Evolutionary conservation across 2,113 vertebrate genomes (phyloP).

Genomic region (Anser cygnoides): DNA sequence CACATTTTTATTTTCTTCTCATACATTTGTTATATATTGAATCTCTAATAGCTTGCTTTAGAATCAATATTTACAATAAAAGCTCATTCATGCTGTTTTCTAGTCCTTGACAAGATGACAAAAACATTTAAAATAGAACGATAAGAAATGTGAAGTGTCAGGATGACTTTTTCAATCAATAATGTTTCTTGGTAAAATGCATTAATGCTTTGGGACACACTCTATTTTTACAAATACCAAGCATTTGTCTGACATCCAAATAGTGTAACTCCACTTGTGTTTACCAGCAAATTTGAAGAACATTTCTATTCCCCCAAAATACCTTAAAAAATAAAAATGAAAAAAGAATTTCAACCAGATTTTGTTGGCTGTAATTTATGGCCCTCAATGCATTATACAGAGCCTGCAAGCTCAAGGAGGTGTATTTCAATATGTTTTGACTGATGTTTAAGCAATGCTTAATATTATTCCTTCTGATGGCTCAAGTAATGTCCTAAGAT

Average conservation of each 20-base stretch:
- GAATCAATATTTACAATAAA: constrained; percentile 32
- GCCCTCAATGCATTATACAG: background rate
- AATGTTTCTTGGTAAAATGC: background rate
- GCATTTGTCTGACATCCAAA: background rate
- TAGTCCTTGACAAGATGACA: background rate
- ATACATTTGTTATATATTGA: background rate
- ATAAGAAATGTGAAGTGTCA: background rate
- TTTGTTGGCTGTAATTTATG: background rate
- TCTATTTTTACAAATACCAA: background rate
- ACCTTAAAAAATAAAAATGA: background rate
- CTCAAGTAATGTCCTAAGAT: background rate
- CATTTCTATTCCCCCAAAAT: background rate
- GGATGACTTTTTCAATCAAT: background rate
- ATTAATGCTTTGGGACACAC: background rate
- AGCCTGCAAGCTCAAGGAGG: background rate
- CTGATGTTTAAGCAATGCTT: background rate
- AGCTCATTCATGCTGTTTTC: background rate
- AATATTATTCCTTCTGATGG: background rate
- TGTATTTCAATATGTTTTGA: background rate
- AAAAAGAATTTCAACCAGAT: background rate
- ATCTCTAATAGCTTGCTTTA: background rate
- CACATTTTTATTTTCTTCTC: background rate
- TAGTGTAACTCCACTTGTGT: background rate
- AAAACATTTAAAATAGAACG: background rate
- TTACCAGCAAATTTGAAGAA: background rate